Evolutionary conservation across 2,888 invertebrate species (phyloP).

Genomic region (Phaedon cochleariae): DNA sequence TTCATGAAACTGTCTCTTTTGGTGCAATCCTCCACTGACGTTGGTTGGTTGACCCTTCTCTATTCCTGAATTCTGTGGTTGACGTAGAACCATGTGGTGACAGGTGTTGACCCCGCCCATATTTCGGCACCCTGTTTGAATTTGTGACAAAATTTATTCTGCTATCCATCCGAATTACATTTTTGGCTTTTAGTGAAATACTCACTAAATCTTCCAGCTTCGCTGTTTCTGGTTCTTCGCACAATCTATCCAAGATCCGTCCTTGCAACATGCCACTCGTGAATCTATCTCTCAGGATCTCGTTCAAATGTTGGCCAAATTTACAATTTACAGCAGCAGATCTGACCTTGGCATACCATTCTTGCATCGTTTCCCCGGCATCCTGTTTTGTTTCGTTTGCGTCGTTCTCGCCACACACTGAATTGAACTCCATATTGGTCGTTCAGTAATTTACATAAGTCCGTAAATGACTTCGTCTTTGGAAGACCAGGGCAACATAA

Average conservation of each 20-base stretch:
- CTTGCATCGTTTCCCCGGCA: background rate
- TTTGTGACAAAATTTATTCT: background rate
- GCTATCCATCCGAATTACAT: background rate
- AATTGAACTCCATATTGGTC: background rate
- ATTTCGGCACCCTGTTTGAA: too few species aligned
- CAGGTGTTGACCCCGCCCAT: too few species aligned
- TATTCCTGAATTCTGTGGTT: too few species aligned
- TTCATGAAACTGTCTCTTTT: too few species aligned
- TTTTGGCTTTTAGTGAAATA: background rate
- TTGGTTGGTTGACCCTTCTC: too few species aligned
- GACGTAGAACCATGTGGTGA: too few species aligned
- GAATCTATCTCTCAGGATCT: background rate
- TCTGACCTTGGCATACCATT: background rate
- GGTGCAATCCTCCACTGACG: too few species aligned
- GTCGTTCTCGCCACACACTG: slow-evolving; percentile 5
- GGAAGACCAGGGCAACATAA: background rate
- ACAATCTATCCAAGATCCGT: background rate
- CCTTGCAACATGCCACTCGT: background rate
- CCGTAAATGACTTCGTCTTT: background rate
- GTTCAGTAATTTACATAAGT: background rate
- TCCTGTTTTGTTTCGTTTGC: background rate
- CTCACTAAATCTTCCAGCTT: background rate
- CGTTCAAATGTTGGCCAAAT: background rate
- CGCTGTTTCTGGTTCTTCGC: background rate
- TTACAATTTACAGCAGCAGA: background rate